Evolutionary conservation across 2,113 vertebrate species (phyloP).

Genomic region (Engraulis encrasicolus): DNA sequence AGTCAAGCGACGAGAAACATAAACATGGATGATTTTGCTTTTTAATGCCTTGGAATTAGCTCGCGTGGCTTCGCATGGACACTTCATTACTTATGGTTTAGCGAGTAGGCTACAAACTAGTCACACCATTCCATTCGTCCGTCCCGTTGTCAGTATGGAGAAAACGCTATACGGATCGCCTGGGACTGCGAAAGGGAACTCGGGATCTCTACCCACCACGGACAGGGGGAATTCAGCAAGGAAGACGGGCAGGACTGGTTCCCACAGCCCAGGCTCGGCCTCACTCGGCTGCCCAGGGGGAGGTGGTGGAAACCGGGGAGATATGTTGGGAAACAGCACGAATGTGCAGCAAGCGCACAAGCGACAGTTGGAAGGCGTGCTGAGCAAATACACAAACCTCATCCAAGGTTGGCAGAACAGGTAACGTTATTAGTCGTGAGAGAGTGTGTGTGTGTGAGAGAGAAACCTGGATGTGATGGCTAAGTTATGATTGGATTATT

Average conservation of each 20-base stretch:
- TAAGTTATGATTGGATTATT: background rate
- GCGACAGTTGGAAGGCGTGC: constrained; percentile 84
- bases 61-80: constrained; percentile 9
- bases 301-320: constrained; percentile 64
- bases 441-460: no score
- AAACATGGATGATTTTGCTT: constrained; percentile 37
- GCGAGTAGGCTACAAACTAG: constrained; percentile 37
- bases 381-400: constrained; percentile 98
- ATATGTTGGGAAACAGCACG: constrained; percentile 67
- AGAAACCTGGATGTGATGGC: background rate
- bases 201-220: constrained; percentile 45
- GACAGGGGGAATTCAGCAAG: constrained; percentile 66
- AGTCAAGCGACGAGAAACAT: constrained; percentile 29
- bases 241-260: constrained; percentile 67
- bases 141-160: constrained; percentile 71
- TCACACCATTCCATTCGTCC: constrained; percentile 46
- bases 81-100: constrained; percentile 58
- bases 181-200: constrained; percentile 59
- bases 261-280: constrained; percentile 77
- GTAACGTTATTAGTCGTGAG: no score
- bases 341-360: constrained; percentile 66
- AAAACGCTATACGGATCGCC: constrained; percentile 66
- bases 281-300: constrained; percentile 75
- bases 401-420: constrained; percentile 98
- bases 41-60: constrained; percentile 49